Conservation (phyloP, 2,113 vertebrate genomes). For the Lichenostomus cassidix region DNA sequence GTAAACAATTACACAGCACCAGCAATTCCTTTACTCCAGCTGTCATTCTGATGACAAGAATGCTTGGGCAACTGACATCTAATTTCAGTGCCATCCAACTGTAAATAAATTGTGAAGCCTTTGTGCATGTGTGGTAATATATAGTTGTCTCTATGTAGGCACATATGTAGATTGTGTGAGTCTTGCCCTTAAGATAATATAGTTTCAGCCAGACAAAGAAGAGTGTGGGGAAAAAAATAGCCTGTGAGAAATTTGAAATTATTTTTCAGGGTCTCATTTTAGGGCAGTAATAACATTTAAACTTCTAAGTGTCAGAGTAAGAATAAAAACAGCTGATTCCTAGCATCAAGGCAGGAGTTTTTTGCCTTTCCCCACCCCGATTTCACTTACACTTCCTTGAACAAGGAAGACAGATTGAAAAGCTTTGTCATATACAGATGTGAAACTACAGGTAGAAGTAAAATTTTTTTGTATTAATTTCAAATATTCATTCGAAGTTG, state of each 20-base stretch:
- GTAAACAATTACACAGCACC: conserved; percentile 6
- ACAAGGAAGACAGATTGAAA: not conserved
- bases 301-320: not conserved
- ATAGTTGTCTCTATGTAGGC: not conserved
- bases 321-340: conserved; percentile 6
- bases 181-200: not conserved
- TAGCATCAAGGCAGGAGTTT: not conserved
- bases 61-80: not conserved
- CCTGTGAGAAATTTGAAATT: not conserved
- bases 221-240: not conserved
- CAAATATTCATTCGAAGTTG: not conserved
- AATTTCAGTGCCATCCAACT: conserved; percentile 1
- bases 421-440: not conserved
- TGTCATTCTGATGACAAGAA: not conserved
- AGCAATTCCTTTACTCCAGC: not conserved
- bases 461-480: not conserved
- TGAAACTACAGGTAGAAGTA: not conserved
- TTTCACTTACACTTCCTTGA: not conserved
- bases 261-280: not conserved
- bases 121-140: not conserved
- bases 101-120: not conserved
- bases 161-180: not conserved
- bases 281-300: not conserved
- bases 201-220: not conserved
- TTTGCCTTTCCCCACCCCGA: not conserved